Evolutionary conservation across 2,797 vertebrate species (phyloP).

Genomic region (Bovichtus diacanthus): DNA sequence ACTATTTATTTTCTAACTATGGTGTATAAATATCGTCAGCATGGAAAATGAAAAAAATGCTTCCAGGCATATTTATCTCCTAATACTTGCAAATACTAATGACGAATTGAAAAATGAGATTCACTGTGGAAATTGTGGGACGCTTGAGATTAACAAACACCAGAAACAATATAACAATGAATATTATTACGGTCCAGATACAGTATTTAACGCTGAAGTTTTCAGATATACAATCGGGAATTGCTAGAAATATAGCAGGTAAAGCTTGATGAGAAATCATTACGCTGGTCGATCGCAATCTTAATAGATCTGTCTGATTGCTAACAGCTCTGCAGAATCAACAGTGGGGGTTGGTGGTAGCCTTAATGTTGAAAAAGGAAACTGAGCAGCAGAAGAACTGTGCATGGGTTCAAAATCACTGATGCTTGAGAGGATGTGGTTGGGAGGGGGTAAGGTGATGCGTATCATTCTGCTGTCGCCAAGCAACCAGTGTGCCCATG

Average conservation of each 20-base stretch:
- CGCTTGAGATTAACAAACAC: constrained; percentile 6
- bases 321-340: constrained; percentile 32
- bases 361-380: constrained; percentile 20
- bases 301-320: constrained; percentile 44
- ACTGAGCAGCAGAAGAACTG: constrained; percentile 20
- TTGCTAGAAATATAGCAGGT: not conserved
- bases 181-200: not conserved
- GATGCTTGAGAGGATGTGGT: constrained; percentile 33
- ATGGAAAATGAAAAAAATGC: constrained; percentile 7
- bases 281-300: not conserved
- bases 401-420: constrained; percentile 40
- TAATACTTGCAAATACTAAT: constrained; percentile 6
- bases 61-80: constrained; percentile 19
- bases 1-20: not conserved
- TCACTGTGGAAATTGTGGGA: not conserved
- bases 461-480: constrained; percentile 39
- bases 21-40: constrained; percentile 4
- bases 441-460: constrained; percentile 29
- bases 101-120: constrained; percentile 29
- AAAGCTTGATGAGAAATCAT: constrained; percentile 6
- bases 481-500: constrained; percentile 60
- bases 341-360: constrained; percentile 34
- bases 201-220: not conserved
- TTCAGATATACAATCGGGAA: not conserved
- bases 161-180: not conserved